Base-by-base conservation (phyloP, 1,140 invertebrate genomes). In the Lethrus apterus region DNA sequence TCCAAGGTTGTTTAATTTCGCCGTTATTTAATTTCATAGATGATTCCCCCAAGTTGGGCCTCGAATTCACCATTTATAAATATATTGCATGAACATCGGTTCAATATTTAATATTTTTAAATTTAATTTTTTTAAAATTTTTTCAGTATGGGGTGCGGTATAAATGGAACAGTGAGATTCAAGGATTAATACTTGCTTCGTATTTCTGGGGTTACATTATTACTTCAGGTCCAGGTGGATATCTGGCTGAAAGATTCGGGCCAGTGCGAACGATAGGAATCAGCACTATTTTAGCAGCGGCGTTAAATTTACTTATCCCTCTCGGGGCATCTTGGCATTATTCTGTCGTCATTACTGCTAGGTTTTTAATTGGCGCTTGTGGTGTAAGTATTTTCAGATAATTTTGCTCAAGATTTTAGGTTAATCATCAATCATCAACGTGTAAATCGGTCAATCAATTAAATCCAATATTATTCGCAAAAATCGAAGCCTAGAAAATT, bases 271-370 rank as follows among this genome's bases (percentile, higher is more conserved):
- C 88, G 23, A 80, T 94, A 7, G 82, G 80, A 45, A 66, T 73
- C 48, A 76, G 80, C 11, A 74, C 81, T 59, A 51, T 82, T n/a
- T 58, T 79, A 29, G 75, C 77, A 7, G 81, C 81, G 1, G 43
- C 89, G 11, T 68, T 90, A 54, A 86, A 84, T 34, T 71, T 82
- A 32, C 54, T 83, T 20, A 81, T 73, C 50, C 86, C 83, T 1
- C 69, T 70, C 30, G 78, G 75, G 2, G 77, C 84, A 13, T 62
- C 70, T 57, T 57, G 73, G 58, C 81, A 77, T 57, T 82, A 72
- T 57, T 62, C 70, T 35, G 67, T 76, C 0, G 68, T 86, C 0
- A 76, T 85, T 9, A 68, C 67, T 1, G 59, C 77, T 0, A 67
- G 85, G 40, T 77, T 87, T 56, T 44, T 81, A 9, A 76, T 81